These are phyloP conservation scores for Apodemia duryi DNA, from an alignment of 2,888 invertebrate genomes.

Conservation along the genomic window DNA sequence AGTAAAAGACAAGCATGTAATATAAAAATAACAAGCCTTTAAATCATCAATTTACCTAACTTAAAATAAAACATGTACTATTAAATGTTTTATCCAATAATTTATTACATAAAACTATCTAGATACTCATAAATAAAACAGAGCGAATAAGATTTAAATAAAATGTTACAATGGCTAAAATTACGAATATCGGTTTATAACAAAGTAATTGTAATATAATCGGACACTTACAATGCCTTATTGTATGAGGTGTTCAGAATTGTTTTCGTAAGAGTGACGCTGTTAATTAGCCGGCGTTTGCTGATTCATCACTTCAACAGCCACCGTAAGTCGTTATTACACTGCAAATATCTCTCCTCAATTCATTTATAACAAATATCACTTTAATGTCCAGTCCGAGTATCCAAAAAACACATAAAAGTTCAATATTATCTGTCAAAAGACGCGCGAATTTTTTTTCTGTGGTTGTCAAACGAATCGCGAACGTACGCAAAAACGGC, in stretches of 20 bases:
- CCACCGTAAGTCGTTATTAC: conserved; percentile 60
- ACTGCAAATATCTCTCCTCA: conserved; percentile 55
- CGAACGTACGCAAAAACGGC: conserved; percentile 55
- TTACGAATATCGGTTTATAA: neutral
- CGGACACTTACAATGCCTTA: conserved; percentile 61
- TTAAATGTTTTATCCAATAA: neutral
- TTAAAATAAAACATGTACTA: neutral
- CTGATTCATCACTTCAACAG: conserved; percentile 77
- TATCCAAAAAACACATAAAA: conserved; percentile 36
- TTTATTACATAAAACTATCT: neutral
- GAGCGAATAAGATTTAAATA: neutral
- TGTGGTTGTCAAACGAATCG: conserved; percentile 55
- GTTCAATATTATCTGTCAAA: conserved; percentile 55
- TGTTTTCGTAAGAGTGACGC: conserved; percentile 71
- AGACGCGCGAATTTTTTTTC: conserved; percentile 72
- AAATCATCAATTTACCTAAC: neutral
- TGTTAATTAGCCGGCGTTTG: conserved; percentile 75
- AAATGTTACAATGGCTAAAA: neutral
- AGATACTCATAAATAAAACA: neutral
- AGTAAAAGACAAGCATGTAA: no score
- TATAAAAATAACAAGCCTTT: neutral
- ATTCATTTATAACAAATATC: conserved; percentile 24
- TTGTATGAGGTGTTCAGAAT: conserved; percentile 54
- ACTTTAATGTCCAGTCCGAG: conserved; percentile 30
- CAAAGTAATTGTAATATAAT: conserved; percentile 3